Percentiles rank a stretch among this genome's conserved stretches.
These are phyloP conservation scores for Phrynocephalus versicolor DNA, from an alignment of 2,113 vertebrate species.

Conservation along the genomic window DNA sequence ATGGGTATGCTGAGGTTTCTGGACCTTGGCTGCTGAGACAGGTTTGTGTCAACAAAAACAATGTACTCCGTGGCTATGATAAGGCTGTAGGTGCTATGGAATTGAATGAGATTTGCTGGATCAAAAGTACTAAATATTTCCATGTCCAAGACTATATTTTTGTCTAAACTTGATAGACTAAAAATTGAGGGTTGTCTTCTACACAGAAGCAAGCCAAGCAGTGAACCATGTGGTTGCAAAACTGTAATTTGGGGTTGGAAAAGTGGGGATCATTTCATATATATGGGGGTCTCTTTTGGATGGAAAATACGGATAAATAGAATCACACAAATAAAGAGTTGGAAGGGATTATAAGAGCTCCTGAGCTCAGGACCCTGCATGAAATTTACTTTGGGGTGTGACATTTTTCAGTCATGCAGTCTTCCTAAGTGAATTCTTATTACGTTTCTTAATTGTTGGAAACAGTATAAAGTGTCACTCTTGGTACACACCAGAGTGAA, in stretches of 20 bases:
- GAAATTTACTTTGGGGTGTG: neutral
- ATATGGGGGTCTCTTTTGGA: no score
- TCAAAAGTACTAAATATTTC: neutral
- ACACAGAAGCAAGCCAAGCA: no score
- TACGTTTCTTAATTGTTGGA: neutral
- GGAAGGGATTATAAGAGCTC: no score
- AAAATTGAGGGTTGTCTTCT: no score
- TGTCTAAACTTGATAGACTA: no score
- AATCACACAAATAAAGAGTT: no score
- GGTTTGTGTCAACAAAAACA: neutral
- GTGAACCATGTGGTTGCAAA: no score
- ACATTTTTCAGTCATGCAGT: neutral
- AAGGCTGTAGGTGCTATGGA: neutral
- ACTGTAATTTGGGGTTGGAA: no score
- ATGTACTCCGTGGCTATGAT: neutral
- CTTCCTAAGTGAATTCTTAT: neutral
- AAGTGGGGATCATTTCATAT: no score
- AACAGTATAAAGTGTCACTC: neutral
- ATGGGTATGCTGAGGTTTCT: neutral
- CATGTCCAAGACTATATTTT: neutral
- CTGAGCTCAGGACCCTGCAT: no score
- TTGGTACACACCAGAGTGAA: neutral
- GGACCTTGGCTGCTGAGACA: neutral
- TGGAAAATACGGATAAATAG: no score
- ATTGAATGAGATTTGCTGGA: neutral